A percentile compares a stretch with the other conserved stretches of the same genome.
Evolutionary conservation across 2,888 invertebrate genomes (phyloP).

Genomic region (Phengaris arion): DNA sequence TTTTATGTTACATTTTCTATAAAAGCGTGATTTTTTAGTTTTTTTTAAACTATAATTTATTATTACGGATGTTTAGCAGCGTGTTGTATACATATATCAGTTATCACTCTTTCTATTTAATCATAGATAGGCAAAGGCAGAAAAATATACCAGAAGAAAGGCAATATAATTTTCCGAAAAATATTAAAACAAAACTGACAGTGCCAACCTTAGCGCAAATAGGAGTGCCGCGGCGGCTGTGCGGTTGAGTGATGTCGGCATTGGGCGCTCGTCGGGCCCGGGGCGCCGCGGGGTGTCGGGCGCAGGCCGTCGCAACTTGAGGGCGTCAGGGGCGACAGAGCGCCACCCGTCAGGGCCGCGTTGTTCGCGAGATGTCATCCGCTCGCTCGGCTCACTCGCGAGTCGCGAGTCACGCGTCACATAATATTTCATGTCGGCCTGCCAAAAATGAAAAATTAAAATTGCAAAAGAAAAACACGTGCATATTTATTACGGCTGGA

Average conservation of each 20-base stretch:
- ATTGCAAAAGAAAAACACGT: conserved; percentile 15
- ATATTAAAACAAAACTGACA: background rate
- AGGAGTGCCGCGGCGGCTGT: conserved; percentile 32
- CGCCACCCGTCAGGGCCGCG: conserved; percentile 28
- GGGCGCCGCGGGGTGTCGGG: conserved; percentile 22
- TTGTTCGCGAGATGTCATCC: conserved; percentile 37
- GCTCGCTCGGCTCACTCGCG: background rate
- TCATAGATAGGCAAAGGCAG: too few species aligned
- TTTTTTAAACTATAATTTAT: too few species aligned
- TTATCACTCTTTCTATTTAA: too few species aligned
- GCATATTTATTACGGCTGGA: conserved; percentile 14
- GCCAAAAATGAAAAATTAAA: conserved; percentile 23
- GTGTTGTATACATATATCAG: too few species aligned
- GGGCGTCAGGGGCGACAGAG: conserved; percentile 22
- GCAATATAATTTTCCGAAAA: background rate
- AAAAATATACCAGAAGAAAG: background rate
- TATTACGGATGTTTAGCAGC: too few species aligned
- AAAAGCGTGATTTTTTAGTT: too few species aligned
- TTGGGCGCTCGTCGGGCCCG: conserved; percentile 6
- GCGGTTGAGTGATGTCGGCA: conserved; percentile 20
- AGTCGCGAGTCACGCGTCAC: conserved; percentile 9
- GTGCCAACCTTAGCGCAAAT: conserved; percentile 29
- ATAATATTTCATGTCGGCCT: conserved; percentile 15
- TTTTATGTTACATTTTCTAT: too few species aligned
- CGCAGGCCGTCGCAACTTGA: conserved; percentile 27